phyloP scores from a whole-genome alignment of 2,888 invertebrate species.

The Cheiracanthium punctorium region DNA sequence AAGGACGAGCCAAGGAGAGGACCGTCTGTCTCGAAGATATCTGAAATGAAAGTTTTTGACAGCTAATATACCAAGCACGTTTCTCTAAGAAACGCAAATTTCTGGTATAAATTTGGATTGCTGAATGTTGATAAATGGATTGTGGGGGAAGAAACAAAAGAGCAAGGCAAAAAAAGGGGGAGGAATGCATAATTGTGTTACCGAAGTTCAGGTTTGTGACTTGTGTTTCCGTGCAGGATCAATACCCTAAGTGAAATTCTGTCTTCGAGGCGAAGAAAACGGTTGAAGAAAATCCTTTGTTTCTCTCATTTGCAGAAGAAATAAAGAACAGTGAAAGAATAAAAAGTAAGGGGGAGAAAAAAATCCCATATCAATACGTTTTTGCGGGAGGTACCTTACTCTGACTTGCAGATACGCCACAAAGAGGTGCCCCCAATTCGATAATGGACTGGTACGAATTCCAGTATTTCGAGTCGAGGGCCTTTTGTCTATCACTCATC shows the following conservation, averaged over 20 bases:
- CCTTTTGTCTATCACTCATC: conserved; percentile 65
- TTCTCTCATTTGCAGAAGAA: conserved; percentile 35
- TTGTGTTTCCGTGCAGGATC: conserved; percentile 33
- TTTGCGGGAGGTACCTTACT: conserved; percentile 15
- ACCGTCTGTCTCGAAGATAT: not conserved
- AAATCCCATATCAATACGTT: conserved; percentile 61
- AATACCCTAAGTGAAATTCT: conserved; percentile 26
- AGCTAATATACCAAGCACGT: conserved; percentile 10
- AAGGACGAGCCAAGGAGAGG: not conserved
- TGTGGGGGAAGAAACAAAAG: not conserved
- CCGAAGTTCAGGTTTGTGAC: not conserved
- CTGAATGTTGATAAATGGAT: conserved; percentile 15
- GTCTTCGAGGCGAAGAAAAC: conserved; percentile 12
- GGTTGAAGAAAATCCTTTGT: conserved; percentile 16
- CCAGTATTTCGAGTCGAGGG: conserved; percentile 28
- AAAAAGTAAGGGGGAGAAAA: too few species aligned
- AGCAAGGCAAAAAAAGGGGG: not conserved
- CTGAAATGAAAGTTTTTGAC: not conserved
- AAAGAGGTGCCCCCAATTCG: conserved; percentile 51
- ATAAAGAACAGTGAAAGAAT: not conserved
- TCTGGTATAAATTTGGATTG: conserved; percentile 1
- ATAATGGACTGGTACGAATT: conserved; percentile 64
- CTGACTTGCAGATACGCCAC: conserved; percentile 26
- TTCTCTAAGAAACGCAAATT: not conserved
- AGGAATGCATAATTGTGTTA: not conserved